Percentiles rank a stretch among this genome's conserved stretches.
phyloP scores from a whole-genome alignment of 1,140 invertebrate genomes.

The silkworm (Bombyx mori) region ASM3026992v2 NC_085117.1:11292001-11292500 shows the following conservation, averaged over 20 bases:
- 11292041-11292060: too few species aligned
- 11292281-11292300: slow-evolving; percentile 21
- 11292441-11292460: slow-evolving; percentile 21
- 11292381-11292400: slow-evolving; percentile 37
- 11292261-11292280: slow-evolving; percentile 23
- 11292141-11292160: slow-evolving; percentile 16
- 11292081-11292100: slow-evolving; percentile 6
- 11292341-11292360: slow-evolving; percentile 44
- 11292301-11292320: slow-evolving; percentile 45
- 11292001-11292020: too few species aligned
- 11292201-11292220: slow-evolving; percentile 8
- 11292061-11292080: too few species aligned
- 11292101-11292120: slow-evolving; percentile 6
- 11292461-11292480: slow-evolving; percentile 35
- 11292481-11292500: slow-evolving; percentile 29
- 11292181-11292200: slow-evolving; percentile 19
- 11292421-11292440: slow-evolving; percentile 33
- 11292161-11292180: slow-evolving; percentile 14
- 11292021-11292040: too few species aligned
- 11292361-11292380: slow-evolving; percentile 36
- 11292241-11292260: slow-evolving; percentile 11
- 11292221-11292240: background rate
- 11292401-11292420: slow-evolving; percentile 49
- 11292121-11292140: slow-evolving; percentile 16
- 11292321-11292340: slow-evolving; percentile 48